These are phyloP conservation scores for Ptychobarbus kaznakovi DNA, from an alignment of 2,797 vertebrate species.

Conservation along the genomic window DNA sequence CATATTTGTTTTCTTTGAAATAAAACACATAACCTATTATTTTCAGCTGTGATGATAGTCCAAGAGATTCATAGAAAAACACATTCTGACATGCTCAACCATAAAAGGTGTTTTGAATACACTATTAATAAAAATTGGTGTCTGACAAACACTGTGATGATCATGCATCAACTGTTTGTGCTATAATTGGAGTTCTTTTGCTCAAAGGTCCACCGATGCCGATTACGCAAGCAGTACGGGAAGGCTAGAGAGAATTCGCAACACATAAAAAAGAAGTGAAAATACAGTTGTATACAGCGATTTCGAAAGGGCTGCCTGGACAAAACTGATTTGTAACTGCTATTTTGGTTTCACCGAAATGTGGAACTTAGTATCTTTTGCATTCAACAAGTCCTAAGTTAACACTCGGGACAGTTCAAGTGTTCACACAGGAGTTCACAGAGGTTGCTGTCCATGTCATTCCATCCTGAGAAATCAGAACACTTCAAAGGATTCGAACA, in stretches of 20 bases:
- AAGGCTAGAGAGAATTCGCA: neutral
- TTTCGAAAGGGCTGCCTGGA: neutral
- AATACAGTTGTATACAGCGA: neutral
- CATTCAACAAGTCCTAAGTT: neutral
- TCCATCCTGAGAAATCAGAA: constrained; percentile 33
- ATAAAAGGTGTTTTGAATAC: neutral
- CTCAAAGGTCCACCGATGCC: neutral
- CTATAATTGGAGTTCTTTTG: constrained; percentile 24
- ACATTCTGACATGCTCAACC: constrained; percentile 1
- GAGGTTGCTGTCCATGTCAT: constrained; percentile 36
- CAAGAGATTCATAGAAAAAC: constrained; percentile 20
- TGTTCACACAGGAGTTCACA: constrained; percentile 39
- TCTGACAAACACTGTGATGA: constrained; percentile 23
- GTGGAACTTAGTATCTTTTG: neutral
- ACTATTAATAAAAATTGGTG: neutral
- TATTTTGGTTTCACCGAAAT: neutral
- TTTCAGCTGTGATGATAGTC: neutral
- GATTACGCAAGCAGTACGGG: neutral
- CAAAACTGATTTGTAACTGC: neutral
- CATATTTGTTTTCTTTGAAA: neutral
- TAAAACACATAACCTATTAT: neutral
- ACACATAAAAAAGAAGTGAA: neutral
- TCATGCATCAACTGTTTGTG: constrained; percentile 21
- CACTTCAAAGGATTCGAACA: constrained; percentile 10
- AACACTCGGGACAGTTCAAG: constrained; percentile 5